Evolutionary conservation across 2,888 invertebrate genomes (phyloP).

Genomic region (Alloplasta piceator): DNA sequence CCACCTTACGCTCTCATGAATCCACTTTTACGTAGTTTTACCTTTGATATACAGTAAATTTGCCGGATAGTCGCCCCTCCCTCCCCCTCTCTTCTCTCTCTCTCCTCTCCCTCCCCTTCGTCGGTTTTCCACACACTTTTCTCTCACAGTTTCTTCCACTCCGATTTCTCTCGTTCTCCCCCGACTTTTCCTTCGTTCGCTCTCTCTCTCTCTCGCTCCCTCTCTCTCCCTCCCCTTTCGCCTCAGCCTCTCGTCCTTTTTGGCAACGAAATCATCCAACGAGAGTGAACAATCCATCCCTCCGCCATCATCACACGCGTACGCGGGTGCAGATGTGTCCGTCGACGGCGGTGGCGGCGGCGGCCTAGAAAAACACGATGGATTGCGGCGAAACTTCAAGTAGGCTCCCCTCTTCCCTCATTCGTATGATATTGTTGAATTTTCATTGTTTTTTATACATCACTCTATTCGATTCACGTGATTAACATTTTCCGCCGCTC

Average conservation of each 20-base stretch:
- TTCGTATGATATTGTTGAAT: not conserved
- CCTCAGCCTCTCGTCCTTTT: slow-evolving; percentile 36
- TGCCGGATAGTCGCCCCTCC: slow-evolving; percentile 5
- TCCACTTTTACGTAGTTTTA: slow-evolving; percentile 50
- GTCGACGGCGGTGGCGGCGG: slow-evolving; percentile 77
- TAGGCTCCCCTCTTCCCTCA: slow-evolving; percentile 69
- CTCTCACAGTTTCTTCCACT: slow-evolving; percentile 25
- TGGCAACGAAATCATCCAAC: slow-evolving; percentile 58
- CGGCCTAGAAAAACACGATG: slow-evolving; percentile 78
- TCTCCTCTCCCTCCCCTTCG: slow-evolving; percentile 23
- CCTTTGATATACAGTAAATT: slow-evolving; percentile 32
- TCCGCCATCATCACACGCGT: slow-evolving; percentile 70
- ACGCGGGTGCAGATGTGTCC: slow-evolving; percentile 78
- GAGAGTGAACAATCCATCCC: slow-evolving; percentile 68
- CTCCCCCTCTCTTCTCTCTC: slow-evolving; percentile 15
- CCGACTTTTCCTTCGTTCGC: not conserved
- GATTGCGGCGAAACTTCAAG: slow-evolving; percentile 83
- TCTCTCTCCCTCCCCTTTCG: slow-evolving; percentile 37
- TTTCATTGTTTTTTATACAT: slow-evolving; percentile 50
- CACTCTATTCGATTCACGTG: no score
- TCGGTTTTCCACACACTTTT: slow-evolving; percentile 39
- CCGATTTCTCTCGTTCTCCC: slow-evolving; percentile 47
- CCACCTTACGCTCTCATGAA: slow-evolving; percentile 47
- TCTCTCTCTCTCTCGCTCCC: slow-evolving; percentile 31
- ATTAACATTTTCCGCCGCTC: no score